Evolutionary conservation across 2,888 invertebrate genomes (phyloP).

Genomic region (Helicoverpa assulta): DNA sequence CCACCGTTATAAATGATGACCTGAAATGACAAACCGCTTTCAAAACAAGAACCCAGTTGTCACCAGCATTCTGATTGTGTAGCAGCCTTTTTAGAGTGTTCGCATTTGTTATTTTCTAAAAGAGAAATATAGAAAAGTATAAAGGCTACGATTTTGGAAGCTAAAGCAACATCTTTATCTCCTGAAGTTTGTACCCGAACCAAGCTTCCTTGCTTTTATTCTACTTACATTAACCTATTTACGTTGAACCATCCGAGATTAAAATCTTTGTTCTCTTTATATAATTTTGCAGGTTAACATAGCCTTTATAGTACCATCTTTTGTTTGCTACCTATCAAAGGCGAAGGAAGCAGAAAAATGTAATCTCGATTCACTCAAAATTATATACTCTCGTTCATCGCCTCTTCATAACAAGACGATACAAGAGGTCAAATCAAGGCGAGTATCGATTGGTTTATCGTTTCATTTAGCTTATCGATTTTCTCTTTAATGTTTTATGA

Average conservation of each 20-base stretch:
- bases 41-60: conserved; percentile 30
- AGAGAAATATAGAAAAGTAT: background rate
- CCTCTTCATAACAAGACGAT: conserved; percentile 79
- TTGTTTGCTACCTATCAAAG: conserved; percentile 73
- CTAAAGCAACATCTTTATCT: background rate
- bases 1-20: conserved; percentile 42
- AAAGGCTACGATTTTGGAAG: background rate
- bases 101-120: background rate
- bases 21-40: conserved; percentile 32
- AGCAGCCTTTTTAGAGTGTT: background rate
- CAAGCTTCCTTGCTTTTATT: background rate
- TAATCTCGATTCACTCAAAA: conserved; percentile 76
- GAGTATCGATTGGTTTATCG: conserved; percentile 45
- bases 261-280: conserved; percentile 21
- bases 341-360: conserved; percentile 65
- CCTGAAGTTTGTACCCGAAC: background rate
- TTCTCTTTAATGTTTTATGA: background rate
- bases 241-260: conserved; percentile 15
- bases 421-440: conserved; percentile 76
- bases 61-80: conserved; percentile 13
- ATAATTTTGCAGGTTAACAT: conserved; percentile 74
- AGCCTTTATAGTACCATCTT: conserved; percentile 74
- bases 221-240: conserved; percentile 1
- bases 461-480: conserved; percentile 16
- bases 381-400: conserved; percentile 78